Percentiles rank a stretch among this genome's conserved stretches.
Evolutionary conservation across 2,888 invertebrate genomes (phyloP).

Genomic region (Heliconius ethilla): DNA sequence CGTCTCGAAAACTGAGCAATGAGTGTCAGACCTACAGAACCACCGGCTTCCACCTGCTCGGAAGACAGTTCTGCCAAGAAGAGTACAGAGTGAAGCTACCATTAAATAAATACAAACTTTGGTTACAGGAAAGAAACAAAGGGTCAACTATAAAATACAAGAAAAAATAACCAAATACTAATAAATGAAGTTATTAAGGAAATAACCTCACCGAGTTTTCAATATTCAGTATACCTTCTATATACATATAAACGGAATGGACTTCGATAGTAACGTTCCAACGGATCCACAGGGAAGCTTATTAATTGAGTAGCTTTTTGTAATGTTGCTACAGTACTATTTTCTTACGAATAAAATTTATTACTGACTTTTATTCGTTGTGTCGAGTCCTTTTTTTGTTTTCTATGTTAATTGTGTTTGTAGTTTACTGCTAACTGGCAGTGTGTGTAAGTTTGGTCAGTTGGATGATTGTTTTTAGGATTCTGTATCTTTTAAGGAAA

Average conservation of each 20-base stretch:
- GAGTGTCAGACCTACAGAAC: too few relatives aligned
- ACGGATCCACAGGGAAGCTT: background rate
- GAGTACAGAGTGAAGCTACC: too few relatives aligned
- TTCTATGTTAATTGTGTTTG: background rate
- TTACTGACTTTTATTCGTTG: background rate
- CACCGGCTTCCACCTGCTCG: too few relatives aligned
- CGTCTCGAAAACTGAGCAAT: too few relatives aligned
- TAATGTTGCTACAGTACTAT: background rate
- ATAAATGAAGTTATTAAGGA: background rate
- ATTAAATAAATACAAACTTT: too few relatives aligned
- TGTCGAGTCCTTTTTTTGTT: background rate
- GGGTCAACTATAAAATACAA: too few relatives aligned
- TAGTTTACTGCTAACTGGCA: background rate
- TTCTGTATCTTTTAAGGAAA: too few relatives aligned
- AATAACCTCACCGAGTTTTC: background rate
- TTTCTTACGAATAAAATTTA: background rate
- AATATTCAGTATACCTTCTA: conserved; percentile 1
- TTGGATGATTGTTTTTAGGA: background rate
- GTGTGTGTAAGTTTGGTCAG: background rate
- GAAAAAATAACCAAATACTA: background rate
- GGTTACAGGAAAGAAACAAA: too few relatives aligned
- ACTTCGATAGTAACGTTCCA: conserved; percentile 3
- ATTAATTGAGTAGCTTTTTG: conserved; percentile 1
- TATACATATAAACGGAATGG: background rate
- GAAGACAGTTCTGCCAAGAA: too few relatives aligned